These are phyloP conservation scores for Microctenopoma stevenorrisi DNA, from an alignment of 2,797 vertebrate species.

Conservation along the genomic window DNA sequence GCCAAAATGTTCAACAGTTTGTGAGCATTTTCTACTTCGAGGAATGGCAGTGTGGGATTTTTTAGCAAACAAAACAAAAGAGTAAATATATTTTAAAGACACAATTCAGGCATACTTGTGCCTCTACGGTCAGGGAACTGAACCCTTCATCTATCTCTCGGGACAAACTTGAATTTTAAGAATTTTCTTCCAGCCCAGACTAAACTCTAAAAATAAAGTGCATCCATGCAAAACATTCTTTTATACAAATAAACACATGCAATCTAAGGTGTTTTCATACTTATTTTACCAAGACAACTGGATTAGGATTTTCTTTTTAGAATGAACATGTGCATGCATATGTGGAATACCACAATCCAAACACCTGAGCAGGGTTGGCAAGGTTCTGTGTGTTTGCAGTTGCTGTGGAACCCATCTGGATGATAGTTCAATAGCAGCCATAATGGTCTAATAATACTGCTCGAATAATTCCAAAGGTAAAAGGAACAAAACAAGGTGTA, in stretches of 20 bases:
- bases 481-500: slow-evolving; percentile 75
- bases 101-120: slow-evolving; percentile 10
- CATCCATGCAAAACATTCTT: too few relatives aligned
- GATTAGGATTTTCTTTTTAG: slow-evolving; percentile 38
- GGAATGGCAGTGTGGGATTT: neutral
- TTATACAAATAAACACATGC: slow-evolving; percentile 16
- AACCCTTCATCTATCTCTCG: slow-evolving; percentile 37
- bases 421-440: slow-evolving; percentile 56
- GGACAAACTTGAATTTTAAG: slow-evolving; percentile 34
- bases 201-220: neutral
- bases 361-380: slow-evolving; percentile 29
- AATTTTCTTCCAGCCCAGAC: slow-evolving; percentile 20
- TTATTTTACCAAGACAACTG: slow-evolving; percentile 25
- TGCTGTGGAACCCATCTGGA: slow-evolving; percentile 45
- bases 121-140: slow-evolving; percentile 26
- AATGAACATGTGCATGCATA: slow-evolving; percentile 13
- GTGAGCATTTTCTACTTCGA: neutral
- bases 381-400: slow-evolving; percentile 42
- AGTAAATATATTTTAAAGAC: too few relatives aligned
- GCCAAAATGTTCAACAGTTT: too few relatives aligned
- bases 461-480: slow-evolving; percentile 75
- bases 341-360: slow-evolving; percentile 23
- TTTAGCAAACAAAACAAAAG: neutral
- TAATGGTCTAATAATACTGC: slow-evolving; percentile 72
- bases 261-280: slow-evolving; percentile 19